Evolutionary conservation across 2,113 vertebrate species (phyloP).

Genomic region (Heptranchias perlo): DNA sequence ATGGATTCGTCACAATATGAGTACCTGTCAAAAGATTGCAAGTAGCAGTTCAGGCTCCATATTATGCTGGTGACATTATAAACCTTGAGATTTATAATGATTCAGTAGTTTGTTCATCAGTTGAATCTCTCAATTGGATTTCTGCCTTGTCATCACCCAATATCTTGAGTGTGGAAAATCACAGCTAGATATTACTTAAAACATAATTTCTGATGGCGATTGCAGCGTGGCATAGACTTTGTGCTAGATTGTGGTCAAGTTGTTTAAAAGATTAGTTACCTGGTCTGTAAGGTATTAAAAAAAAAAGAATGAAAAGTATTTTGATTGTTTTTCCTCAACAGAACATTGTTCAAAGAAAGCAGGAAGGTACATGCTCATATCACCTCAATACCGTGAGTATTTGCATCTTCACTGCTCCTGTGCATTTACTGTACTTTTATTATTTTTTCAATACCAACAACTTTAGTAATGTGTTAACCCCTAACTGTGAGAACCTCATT

Average conservation of each 20-base stretch:
- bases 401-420: background rate
- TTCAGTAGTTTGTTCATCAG: background rate
- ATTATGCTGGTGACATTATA: background rate
- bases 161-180: background rate
- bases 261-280: background rate
- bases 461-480: background rate
- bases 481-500: background rate
- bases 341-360: conserved; percentile 75
- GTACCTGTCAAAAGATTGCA: background rate
- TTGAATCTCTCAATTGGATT: background rate
- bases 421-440: background rate
- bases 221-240: background rate
- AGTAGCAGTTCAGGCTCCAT: background rate
- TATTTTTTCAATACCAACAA: background rate
- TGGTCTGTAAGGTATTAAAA: background rate
- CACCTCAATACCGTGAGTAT: conserved; percentile 70
- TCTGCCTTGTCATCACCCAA: background rate
- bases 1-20: background rate
- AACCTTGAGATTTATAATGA: background rate
- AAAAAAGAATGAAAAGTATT: background rate
- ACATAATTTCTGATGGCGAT: background rate
- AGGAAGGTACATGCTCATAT: conserved; percentile 64
- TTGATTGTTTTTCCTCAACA: conserved; percentile 50
- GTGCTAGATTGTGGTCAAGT: background rate
- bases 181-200: background rate